Conservation (phyloP, 2,888 invertebrate genomes). For the Muschampia plurimacula region DNA sequence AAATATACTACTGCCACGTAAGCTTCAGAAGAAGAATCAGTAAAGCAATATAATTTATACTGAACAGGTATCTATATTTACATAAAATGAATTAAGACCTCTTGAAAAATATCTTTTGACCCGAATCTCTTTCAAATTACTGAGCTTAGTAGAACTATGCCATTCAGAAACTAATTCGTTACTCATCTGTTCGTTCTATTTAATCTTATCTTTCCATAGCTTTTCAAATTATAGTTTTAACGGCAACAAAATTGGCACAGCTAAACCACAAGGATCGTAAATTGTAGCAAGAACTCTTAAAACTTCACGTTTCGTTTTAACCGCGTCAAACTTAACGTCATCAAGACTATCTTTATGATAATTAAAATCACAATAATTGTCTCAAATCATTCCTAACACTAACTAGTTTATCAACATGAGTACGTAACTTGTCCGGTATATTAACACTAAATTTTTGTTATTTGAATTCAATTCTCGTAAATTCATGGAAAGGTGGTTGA, state of each 20-base stretch:
- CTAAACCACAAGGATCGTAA: constrained; percentile 1
- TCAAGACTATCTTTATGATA: not conserved
- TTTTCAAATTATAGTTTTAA: not conserved
- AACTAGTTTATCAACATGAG: not conserved
- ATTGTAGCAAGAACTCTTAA: not conserved
- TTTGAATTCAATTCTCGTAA: not conserved
- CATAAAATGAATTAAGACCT: too few species aligned
- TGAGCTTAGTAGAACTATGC: not conserved
- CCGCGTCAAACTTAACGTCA: not conserved
- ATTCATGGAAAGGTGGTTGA: not conserved
- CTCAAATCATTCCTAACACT: not conserved
- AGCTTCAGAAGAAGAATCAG: constrained; percentile 22
- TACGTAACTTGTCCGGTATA: too few species aligned
- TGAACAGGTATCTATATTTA: not conserved
- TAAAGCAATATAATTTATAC: not conserved
- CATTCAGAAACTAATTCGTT: not conserved
- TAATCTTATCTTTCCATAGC: not conserved
- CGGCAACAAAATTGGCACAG: not conserved
- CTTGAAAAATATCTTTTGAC: not conserved
- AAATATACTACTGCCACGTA: constrained; percentile 36
- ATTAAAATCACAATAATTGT: not conserved
- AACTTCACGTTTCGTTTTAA: not conserved
- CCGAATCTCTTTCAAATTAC: not conserved
- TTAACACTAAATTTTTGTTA: not conserved
- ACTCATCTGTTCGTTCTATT: not conserved